Evolutionary conservation across 2,113 vertebrate species (phyloP).

Genomic region (Carassius gibelio): DNA sequence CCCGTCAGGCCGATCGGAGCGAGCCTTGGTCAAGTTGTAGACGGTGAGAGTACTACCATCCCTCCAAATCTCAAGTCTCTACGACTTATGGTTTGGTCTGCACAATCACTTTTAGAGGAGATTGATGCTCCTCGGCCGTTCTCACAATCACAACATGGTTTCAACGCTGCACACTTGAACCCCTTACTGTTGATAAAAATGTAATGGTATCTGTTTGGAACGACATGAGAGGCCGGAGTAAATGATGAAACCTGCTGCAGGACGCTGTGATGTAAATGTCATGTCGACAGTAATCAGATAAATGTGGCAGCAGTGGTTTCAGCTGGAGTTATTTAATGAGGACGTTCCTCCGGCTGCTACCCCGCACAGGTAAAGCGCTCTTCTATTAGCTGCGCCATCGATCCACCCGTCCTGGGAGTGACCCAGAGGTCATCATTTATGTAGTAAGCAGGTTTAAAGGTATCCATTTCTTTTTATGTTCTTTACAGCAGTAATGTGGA

Average conservation of each 20-base stretch:
- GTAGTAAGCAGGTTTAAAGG: conserved; percentile 77
- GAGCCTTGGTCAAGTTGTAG: too few relatives aligned
- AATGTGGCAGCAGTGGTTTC: not conserved
- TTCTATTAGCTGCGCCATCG: conserved; percentile 70
- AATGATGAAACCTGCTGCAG: not conserved
- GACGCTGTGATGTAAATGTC: not conserved
- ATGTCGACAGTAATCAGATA: not conserved
- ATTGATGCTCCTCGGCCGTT: too few relatives aligned
- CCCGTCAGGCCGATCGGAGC: too few relatives aligned
- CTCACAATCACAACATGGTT: too few relatives aligned
- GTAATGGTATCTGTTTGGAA: not conserved
- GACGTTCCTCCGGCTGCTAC: conserved; percentile 43
- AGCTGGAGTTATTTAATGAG: not conserved
- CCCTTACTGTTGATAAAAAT: not conserved
- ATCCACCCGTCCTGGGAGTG: conserved; percentile 70
- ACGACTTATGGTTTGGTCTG: too few relatives aligned
- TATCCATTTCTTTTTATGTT: conserved; percentile 70
- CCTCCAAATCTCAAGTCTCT: too few relatives aligned
- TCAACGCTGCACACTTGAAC: too few relatives aligned
- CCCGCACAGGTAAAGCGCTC: conserved; percentile 59
- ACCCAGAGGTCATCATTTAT: conserved; percentile 80
- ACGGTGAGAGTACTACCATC: too few relatives aligned
- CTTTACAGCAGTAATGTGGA: conserved; percentile 69
- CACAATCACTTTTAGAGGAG: too few relatives aligned
- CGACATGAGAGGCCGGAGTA: not conserved